These are phyloP conservation scores for Prunella himalayana DNA, from an alignment of 2,113 vertebrate species.

Conservation along the genomic window DNA sequence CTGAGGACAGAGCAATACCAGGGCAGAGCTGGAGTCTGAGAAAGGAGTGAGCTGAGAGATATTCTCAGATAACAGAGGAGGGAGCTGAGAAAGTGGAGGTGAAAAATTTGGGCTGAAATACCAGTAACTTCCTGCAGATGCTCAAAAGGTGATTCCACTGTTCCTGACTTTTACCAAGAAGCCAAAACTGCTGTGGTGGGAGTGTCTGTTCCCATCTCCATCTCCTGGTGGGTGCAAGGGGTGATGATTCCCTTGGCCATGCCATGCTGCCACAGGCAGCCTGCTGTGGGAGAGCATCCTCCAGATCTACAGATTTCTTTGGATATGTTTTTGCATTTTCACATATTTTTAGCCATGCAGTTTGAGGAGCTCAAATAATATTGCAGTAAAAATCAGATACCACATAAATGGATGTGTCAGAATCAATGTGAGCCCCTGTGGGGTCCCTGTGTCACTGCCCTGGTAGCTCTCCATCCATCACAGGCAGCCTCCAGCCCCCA, in stretches of 20 bases:
- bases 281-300: not conserved
- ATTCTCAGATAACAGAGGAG: not conserved
- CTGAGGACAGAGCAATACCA: not conserved
- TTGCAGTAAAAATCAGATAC: not conserved
- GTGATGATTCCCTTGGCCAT: not conserved
- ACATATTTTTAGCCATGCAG: not conserved
- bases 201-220: not conserved
- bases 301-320: not conserved
- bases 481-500: not conserved
- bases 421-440: not conserved
- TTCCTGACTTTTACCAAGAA: not conserved
- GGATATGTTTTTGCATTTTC: not conserved
- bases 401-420: not conserved
- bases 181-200: not conserved
- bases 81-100: not conserved
- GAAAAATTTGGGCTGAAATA: not conserved
- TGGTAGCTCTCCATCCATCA: not conserved
- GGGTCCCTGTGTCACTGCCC: not conserved
- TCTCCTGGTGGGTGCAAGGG: not conserved
- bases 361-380: not conserved
- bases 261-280: not conserved
- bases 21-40: not conserved
- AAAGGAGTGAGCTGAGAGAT: not conserved
- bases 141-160: not conserved
- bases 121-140: not conserved